Conservation (phyloP, 2,113 vertebrate species). For the Cyanoderma ruficeps region DNA sequence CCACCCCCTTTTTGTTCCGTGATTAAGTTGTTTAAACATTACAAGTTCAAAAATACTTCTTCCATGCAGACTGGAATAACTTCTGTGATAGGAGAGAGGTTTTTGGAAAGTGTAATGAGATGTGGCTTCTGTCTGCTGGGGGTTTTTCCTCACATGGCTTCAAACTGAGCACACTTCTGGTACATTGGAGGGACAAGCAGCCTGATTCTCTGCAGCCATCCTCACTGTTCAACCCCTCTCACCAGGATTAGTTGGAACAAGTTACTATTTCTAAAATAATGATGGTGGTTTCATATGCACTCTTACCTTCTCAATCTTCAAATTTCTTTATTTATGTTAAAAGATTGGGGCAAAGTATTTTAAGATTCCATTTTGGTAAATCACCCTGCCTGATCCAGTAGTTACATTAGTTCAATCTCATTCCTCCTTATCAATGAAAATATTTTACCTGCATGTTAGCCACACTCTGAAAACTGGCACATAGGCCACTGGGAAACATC, state of each 20-base stretch:
- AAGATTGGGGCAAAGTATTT: neutral
- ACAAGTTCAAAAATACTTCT: neutral
- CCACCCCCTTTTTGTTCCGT: neutral
- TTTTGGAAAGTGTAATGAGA: neutral
- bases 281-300: neutral
- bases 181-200: neutral
- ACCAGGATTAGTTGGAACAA: neutral
- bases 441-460: neutral
- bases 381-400: neutral
- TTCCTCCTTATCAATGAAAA: neutral
- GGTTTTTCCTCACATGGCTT: neutral
- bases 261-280: neutral
- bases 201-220: neutral
- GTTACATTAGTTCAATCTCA: neutral
- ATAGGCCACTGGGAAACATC: neutral
- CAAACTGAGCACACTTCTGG: neutral
- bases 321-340: neutral
- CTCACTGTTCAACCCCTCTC: neutral
- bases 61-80: neutral
- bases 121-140: fast-evolving
- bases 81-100: neutral
- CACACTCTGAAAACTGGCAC: neutral
- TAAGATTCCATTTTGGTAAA: neutral
- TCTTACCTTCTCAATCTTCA: neutral
- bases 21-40: neutral